These are phyloP conservation scores for Pimpla rufipes DNA, from an alignment of 2,888 invertebrate species.

Conservation along the genomic window DNA sequence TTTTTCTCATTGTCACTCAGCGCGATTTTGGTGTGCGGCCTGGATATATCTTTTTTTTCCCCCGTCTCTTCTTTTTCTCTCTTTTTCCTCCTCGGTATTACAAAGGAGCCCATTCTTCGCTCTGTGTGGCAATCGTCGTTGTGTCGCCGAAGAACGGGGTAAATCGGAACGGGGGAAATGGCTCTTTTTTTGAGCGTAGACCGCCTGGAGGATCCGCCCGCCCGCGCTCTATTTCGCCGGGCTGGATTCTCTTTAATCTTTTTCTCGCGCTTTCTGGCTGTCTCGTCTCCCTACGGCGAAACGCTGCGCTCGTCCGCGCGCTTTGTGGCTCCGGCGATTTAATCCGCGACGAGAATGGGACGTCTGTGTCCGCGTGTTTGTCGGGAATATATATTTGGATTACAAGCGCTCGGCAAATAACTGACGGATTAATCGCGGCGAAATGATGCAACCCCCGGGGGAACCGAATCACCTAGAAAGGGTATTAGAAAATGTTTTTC, in stretches of 20 bases:
- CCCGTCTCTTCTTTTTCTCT: neutral
- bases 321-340: slow-evolving; percentile 21
- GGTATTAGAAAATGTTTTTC: neutral
- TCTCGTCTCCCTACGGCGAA: slow-evolving; percentile 8
- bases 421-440: no score
- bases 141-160: slow-evolving; percentile 40
- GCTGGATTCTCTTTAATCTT: slow-evolving; percentile 25
- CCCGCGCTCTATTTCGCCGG: slow-evolving; percentile 26
- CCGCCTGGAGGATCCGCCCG: slow-evolving; percentile 17
- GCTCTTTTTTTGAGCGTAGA: slow-evolving; percentile 18
- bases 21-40: slow-evolving; percentile 33
- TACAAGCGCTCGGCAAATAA: neutral
- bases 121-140: slow-evolving; percentile 46
- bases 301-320: neutral
- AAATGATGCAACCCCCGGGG: neutral
- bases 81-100: slow-evolving; percentile 1
- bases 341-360: neutral
- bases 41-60: slow-evolving; percentile 24
- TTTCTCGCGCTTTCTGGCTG: slow-evolving; percentile 19
- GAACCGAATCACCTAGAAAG: neutral
- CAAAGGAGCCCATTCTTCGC: slow-evolving; percentile 57
- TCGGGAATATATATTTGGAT: slow-evolving; percentile 11
- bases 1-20: slow-evolving; percentile 53
- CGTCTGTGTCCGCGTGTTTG: slow-evolving; percentile 8
- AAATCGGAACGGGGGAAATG: slow-evolving; percentile 54